Evolutionary conservation across 2,797 vertebrate genomes (phyloP).

Genomic region (Hirundo rustica): DNA sequence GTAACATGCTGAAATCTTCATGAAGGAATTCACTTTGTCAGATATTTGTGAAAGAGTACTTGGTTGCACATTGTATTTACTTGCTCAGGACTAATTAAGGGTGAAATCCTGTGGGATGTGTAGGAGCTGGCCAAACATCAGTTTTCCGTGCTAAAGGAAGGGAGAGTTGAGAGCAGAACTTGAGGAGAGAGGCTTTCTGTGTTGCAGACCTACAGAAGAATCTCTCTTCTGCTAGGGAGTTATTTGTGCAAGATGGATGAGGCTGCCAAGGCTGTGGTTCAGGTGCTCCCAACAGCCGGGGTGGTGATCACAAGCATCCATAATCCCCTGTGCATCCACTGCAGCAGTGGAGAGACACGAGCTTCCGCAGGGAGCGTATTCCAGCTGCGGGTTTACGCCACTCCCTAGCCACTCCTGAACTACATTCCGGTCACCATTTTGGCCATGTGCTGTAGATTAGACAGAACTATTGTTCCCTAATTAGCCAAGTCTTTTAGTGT

Average conservation of each 20-base stretch:
- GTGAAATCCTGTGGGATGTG: not conserved
- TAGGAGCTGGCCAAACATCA: not conserved
- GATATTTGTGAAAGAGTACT: not conserved
- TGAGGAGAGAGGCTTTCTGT: not conserved
- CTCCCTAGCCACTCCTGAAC: not conserved
- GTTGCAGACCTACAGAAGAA: not conserved
- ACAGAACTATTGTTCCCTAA: not conserved
- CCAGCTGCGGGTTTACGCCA: not conserved
- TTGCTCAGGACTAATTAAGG: slow-evolving; percentile 11
- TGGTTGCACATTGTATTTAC: not conserved
- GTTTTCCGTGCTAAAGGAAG: not conserved
- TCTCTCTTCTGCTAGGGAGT: not conserved
- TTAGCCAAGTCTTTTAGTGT: not conserved
- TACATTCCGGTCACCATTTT: not conserved
- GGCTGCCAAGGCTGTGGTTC: not conserved
- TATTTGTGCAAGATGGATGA: not conserved
- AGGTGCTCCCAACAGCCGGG: not conserved
- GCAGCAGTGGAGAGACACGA: not conserved
- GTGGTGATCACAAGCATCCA: accelerated
- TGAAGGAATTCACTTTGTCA: not conserved
- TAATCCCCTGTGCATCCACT: no score
- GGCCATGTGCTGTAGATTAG: not conserved
- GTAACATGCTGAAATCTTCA: not conserved
- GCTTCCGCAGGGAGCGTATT: not conserved
- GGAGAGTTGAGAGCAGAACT: not conserved